A percentile compares a stretch with the other conserved stretches of the same genome.
Evolutionary conservation across 2,113 vertebrate species (phyloP).

Genomic region (Carassius carassius): DNA sequence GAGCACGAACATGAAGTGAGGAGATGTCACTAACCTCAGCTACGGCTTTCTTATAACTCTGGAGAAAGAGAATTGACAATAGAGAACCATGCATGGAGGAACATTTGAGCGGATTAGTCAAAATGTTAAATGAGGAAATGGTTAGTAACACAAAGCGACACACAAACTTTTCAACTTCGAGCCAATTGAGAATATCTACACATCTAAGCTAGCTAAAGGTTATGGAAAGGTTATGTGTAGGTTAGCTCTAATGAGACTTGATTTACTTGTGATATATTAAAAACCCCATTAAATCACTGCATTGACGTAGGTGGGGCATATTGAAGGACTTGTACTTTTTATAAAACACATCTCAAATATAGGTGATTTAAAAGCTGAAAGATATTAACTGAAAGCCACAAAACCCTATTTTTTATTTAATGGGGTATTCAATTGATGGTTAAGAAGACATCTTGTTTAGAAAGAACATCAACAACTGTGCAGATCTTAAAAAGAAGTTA

Average conservation of each 20-base stretch:
- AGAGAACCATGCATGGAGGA: slow-evolving; percentile 75
- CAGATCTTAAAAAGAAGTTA: not conserved
- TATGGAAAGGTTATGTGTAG: not conserved
- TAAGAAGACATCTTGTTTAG: not conserved
- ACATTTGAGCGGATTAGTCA: slow-evolving; percentile 66
- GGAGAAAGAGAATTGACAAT: slow-evolving; percentile 77
- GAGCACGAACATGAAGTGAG: slow-evolving; percentile 36
- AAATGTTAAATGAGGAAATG: slow-evolving; percentile 59
- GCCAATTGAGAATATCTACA: not conserved
- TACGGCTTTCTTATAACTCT: slow-evolving; percentile 98
- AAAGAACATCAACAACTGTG: not conserved
- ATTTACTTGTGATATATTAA: not conserved
- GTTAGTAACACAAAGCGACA: slow-evolving; percentile 73
- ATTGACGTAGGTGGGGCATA: not conserved
- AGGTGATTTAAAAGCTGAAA: not conserved
- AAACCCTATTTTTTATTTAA: not conserved
- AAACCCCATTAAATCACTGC: not conserved
- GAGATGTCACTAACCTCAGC: slow-evolving; percentile 89
- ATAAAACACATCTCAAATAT: too few species aligned
- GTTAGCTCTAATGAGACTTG: not conserved
- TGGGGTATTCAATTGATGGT: not conserved
- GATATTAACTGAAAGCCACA: not conserved
- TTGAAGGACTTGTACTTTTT: not conserved
- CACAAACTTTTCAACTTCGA: not conserved
- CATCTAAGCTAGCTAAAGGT: not conserved